Percentiles rank a stretch among this genome's conserved stretches.
Evolutionary conservation across 2,113 vertebrate genomes (phyloP).

Genomic region (Bubo scandiacus): DNA sequence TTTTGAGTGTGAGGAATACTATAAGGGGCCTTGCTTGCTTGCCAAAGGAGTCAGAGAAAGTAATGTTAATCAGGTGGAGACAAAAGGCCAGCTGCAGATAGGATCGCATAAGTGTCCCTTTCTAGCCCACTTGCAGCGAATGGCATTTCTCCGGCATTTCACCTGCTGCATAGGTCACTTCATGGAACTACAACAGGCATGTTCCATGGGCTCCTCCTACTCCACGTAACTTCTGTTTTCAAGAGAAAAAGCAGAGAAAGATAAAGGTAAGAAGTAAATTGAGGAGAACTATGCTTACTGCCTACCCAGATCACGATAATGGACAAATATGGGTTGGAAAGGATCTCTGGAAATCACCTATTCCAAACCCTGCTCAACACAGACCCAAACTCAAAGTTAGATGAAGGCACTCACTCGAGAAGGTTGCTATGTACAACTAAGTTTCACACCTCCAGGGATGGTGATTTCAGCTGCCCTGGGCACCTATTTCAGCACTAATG

Average conservation of each 20-base stretch:
- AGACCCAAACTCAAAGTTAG: neutral
- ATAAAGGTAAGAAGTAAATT: neutral
- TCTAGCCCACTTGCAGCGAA: neutral
- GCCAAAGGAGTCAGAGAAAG: neutral
- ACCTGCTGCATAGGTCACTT: neutral
- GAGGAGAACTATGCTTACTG: neutral
- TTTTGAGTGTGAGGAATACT: neutral
- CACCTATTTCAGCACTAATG: neutral
- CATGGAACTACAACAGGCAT: neutral
- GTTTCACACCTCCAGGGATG: neutral
- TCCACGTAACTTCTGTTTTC: neutral
- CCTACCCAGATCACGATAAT: neutral
- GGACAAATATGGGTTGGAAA: neutral
- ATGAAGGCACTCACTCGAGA: neutral
- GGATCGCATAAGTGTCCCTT: neutral
- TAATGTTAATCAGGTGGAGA: neutral
- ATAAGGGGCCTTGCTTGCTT: neutral
- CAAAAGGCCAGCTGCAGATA: neutral
- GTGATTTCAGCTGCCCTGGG: neutral
- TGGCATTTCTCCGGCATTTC: neutral
- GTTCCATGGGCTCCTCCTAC: neutral
- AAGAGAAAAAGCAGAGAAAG: neutral
- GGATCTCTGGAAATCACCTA: neutral
- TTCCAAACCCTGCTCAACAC: neutral
- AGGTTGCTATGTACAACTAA: neutral